phyloP scores from a whole-genome alignment of 2,113 vertebrate genomes.

The Gopherus flavomarginatus region DNA sequence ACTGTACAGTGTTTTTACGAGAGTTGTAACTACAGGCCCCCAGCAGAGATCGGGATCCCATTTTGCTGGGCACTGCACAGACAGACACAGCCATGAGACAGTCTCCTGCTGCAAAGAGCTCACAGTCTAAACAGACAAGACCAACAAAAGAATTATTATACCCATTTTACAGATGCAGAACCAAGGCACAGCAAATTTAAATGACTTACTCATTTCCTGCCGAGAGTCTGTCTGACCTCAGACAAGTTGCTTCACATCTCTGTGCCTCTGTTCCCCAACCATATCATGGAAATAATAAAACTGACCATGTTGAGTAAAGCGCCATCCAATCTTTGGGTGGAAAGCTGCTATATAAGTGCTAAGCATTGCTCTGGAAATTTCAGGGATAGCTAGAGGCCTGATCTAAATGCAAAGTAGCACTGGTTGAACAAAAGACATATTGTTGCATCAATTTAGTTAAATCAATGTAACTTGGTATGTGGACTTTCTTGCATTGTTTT shows the following conservation, averaged over 20 bases:
- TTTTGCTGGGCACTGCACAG: rapidly evolving
- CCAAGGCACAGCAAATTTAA: rapidly evolving
- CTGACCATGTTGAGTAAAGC: background rate
- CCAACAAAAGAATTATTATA: rapidly evolving
- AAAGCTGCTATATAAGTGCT: background rate
- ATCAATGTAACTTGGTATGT: background rate
- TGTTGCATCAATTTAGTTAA: background rate
- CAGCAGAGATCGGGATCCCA: rapidly evolving
- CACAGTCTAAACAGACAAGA: background rate
- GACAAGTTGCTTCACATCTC: rapidly evolving
- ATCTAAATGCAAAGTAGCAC: background rate
- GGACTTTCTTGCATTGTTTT: background rate
- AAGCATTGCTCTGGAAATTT: background rate
- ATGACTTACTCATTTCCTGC: background rate
- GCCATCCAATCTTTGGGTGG: background rate
- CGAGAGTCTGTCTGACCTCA: background rate
- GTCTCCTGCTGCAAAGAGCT: background rate
- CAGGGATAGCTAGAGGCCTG: background rate
- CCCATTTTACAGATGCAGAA: background rate
- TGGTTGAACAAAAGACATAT: background rate
- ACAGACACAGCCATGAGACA: rapidly evolving
- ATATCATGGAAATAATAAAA: background rate
- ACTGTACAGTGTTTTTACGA: rapidly evolving
- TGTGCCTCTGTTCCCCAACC: background rate
- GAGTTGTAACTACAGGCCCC: background rate